Percentiles rank a stretch among this genome's conserved stretches.
These are phyloP conservation scores for Pteromalus puparum DNA, from an alignment of 1,140 invertebrate species.

Conservation along the genomic window DNA sequence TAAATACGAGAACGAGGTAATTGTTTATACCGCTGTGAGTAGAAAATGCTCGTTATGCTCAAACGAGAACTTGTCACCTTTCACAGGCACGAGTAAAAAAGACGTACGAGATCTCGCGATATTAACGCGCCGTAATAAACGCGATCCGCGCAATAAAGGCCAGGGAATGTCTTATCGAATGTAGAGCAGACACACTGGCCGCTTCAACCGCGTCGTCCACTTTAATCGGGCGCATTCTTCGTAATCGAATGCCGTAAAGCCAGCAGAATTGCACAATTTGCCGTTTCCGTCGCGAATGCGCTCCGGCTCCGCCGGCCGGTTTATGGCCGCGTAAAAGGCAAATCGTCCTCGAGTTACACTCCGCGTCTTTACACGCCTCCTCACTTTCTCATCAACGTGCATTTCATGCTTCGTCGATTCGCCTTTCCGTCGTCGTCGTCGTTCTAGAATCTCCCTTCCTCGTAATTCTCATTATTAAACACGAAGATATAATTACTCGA, in stretches of 20 bases:
- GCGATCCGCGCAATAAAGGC: background rate
- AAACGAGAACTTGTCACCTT: no score
- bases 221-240: conserved; percentile 48
- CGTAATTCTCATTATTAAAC: conserved; percentile 1
- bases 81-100: no score
- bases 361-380: conserved; percentile 46
- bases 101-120: background rate
- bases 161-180: conserved; percentile 32
- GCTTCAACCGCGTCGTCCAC: conserved; percentile 36
- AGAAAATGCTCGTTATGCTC: no score
- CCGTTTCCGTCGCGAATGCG: conserved; percentile 55
- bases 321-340: conserved; percentile 61
- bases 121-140: background rate
- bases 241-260: conserved; percentile 52
- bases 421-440: background rate
- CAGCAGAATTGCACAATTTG: conserved; percentile 57
- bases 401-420: conserved; percentile 37
- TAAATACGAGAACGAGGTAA: no score
- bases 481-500: background rate
- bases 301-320: conserved; percentile 52
- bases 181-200: background rate
- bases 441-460: background rate
- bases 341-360: conserved; percentile 59
- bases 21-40: no score
- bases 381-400: conserved; percentile 43